These are phyloP conservation scores for Eupithecia insigniata DNA, from an alignment of 2,888 invertebrate species.

Conservation along the genomic window DNA sequence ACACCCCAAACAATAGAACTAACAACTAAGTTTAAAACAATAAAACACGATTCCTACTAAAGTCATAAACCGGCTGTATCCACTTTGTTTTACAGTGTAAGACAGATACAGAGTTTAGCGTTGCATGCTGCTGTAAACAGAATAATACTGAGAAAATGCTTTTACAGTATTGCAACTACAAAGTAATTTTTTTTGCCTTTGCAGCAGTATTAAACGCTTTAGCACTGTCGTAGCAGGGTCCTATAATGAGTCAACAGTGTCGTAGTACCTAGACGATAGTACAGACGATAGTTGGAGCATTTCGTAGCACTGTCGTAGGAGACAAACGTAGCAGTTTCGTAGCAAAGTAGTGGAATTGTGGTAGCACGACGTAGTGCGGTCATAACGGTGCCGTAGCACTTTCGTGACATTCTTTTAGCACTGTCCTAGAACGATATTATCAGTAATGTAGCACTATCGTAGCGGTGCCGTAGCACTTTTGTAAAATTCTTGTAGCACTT, in stretches of 20 bases:
- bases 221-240: neutral
- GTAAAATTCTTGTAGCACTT: neutral
- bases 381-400: neutral
- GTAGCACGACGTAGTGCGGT: neutral
- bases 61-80: constrained; percentile 40
- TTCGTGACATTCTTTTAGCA: neutral
- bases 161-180: constrained; percentile 6
- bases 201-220: neutral
- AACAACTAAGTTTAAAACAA: constrained; percentile 13
- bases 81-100: constrained; percentile 40
- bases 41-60: constrained; percentile 27
- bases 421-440: too few species aligned
- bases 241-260: neutral
- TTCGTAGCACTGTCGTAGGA: neutral
- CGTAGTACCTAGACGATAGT: neutral
- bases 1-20: neutral
- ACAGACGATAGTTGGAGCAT: too few species aligned
- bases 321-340: too few species aligned
- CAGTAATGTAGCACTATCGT: too few species aligned
- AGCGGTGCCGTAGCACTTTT: too few species aligned
- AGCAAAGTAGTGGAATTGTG: too few species aligned
- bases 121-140: constrained; percentile 38
- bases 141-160: neutral
- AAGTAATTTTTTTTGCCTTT: neutral
- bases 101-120: constrained; percentile 38